These are phyloP conservation scores for Limnephilus lunatus DNA, from an alignment of 2,888 invertebrate species.

Conservation along the genomic window DNA sequence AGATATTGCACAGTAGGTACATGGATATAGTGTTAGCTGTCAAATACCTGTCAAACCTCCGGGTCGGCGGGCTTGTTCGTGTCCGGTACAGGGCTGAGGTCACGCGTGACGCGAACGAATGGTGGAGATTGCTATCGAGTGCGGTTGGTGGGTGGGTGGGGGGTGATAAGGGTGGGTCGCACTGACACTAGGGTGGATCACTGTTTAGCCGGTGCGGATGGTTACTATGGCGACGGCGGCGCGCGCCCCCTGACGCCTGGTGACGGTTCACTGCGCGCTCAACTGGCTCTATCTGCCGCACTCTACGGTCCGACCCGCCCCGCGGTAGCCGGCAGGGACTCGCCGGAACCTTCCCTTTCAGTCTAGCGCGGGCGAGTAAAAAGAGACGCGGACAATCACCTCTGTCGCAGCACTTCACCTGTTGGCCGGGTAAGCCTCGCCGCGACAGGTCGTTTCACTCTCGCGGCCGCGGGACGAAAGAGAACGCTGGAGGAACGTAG, in stretches of 20 bases:
- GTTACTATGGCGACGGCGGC: conserved; percentile 64
- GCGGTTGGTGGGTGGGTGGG: not conserved
- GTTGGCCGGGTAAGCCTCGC: conserved; percentile 59
- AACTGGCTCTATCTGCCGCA: conserved; percentile 72
- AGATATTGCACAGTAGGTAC: not conserved
- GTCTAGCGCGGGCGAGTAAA: conserved; percentile 62
- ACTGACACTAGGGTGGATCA: conserved; percentile 52
- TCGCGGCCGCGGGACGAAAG: conserved; percentile 59
- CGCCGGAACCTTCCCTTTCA: conserved; percentile 62
- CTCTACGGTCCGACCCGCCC: conserved; percentile 69
- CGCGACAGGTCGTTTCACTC: conserved; percentile 60
- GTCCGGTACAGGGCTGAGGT: conserved; percentile 30
- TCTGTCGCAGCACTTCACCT: conserved; percentile 65
- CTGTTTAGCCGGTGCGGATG: conserved; percentile 54
- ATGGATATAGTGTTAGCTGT: not conserved
- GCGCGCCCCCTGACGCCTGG: conserved; percentile 67
- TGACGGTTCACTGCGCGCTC: conserved; percentile 67
- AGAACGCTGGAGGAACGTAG: conserved; percentile 54
- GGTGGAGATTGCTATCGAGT: conserved; percentile 20
- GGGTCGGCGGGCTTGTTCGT: not conserved
- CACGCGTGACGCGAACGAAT: not conserved
- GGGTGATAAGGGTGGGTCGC: conserved; percentile 40
- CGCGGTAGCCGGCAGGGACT: conserved; percentile 65
- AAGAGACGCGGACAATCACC: conserved; percentile 60
- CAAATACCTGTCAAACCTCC: conserved; percentile 43